Evolutionary conservation across 2,888 invertebrate genomes (phyloP), one percentile per base, ranked within the genome.

Genomic region (Cordilura impudica): DNA sequence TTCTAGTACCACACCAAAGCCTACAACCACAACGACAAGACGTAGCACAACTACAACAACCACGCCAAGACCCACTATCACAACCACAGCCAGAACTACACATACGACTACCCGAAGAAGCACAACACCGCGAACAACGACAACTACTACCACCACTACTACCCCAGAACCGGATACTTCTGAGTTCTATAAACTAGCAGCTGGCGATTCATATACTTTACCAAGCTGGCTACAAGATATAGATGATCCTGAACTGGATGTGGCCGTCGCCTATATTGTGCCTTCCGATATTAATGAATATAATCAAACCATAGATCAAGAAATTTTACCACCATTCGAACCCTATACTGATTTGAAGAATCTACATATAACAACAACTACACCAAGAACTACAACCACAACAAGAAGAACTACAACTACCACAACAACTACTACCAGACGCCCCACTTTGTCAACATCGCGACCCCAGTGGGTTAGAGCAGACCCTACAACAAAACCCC

Each of bases 241-340:
- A 0, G 88, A 89, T 65, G 89, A 88, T 81, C 87, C 89, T 0
- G 88, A 88, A 21, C 71, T 88, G 19, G 89, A 89, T 77, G 86
- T 88, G 18, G 88, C 88, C 0, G 86, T 88, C 10, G 84, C 87
- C 8, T 88, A 85, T 39, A 83, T 85, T 12, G 84, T 88, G 51
- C 88, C 88, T 45, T 77, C 70, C 2, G 87, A 88, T 63, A 85
- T 88, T 29, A 85, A 88, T 70, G 84, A 88, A 78, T 88, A 88
- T 35, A 88, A 89, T 53, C 86, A 88, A 31, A 88, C 85, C 0
- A 21, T 88, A 69, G 77, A 82, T 0, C 82, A 79, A 1, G 87
- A 88, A 43, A 45, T 88, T 21, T 84, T 88, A 53, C 89, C 89
- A 21, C 88, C 88, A 0, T 82, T 84, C 2, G 89, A 89, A 65